A percentile compares a stretch with the other conserved stretches of the same genome.
These are phyloP conservation scores for Periophthalmodon schlosseri DNA, from an alignment of 2,113 vertebrate genomes.

Conservation along the genomic window DNA sequence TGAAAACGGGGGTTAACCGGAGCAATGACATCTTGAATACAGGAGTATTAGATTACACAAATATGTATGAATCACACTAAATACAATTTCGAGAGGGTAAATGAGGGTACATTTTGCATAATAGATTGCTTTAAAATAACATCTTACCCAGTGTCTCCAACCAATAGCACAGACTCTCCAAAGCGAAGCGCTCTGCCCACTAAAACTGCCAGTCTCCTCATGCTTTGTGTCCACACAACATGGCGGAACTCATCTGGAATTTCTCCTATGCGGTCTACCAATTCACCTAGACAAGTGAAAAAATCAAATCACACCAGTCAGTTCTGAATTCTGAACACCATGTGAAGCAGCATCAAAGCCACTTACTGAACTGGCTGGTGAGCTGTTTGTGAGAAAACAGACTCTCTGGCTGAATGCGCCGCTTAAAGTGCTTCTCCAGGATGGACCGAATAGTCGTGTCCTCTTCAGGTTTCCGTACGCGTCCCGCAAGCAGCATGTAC, in stretches of 20 bases:
- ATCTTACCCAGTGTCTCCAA: slow-evolving; percentile 94
- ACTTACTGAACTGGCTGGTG: slow-evolving; percentile 87
- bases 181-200: slow-evolving; percentile 90
- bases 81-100: too few species aligned
- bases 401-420: slow-evolving; percentile 80
- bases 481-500: slow-evolving; percentile 94
- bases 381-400: slow-evolving; percentile 88
- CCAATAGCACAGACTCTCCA: slow-evolving; percentile 90
- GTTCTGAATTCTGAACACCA: neutral
- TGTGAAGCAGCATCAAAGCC: neutral
- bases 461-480: slow-evolving; percentile 93
- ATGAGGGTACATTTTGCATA: too few species aligned
- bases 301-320: neutral
- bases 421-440: slow-evolving; percentile 94
- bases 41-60: too few species aligned
- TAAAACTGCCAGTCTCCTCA: slow-evolving; percentile 87
- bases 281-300: slow-evolving; percentile 61
- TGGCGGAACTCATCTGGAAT: slow-evolving; percentile 87
- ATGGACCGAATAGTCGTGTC: slow-evolving; percentile 84
- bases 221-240: slow-evolving; percentile 89
- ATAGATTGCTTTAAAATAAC: too few species aligned
- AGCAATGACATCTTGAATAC: too few species aligned
- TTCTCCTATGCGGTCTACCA: slow-evolving; percentile 68
- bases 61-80: too few species aligned
- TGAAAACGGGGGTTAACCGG: too few species aligned